Percentiles rank a stretch among this genome's conserved stretches.
Conservation (phyloP, 2,113 vertebrate genomes). For the Elachura formosa region DNA sequence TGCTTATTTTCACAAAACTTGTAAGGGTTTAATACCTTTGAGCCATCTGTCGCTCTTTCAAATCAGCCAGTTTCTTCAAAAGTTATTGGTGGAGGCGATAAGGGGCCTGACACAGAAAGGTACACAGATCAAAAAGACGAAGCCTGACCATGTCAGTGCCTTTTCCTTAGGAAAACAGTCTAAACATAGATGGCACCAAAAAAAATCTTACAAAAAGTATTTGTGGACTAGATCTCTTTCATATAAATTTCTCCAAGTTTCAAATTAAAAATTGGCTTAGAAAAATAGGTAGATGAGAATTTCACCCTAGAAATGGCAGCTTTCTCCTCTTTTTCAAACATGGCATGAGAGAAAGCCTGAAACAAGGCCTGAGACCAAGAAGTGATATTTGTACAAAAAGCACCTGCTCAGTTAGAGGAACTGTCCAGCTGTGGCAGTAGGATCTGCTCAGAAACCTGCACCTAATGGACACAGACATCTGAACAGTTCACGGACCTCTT, state of each 20-base stretch:
- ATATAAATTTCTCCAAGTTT: neutral
- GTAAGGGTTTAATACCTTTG: constrained; percentile 41
- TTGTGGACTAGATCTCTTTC: neutral
- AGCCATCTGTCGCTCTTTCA: constrained; percentile 48
- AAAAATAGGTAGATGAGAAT: neutral
- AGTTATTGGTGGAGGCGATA: neutral
- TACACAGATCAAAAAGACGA: neutral
- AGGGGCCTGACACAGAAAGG: neutral
- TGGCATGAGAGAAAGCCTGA: neutral
- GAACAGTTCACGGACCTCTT: neutral
- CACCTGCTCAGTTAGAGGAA: neutral
- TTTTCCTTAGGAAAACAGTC: neutral
- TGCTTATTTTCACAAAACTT: constrained; percentile 30
- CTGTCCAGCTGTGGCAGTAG: neutral
- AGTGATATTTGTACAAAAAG: neutral
- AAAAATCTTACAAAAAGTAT: neutral
- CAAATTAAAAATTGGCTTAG: neutral
- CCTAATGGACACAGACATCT: neutral
- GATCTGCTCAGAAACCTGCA: neutral
- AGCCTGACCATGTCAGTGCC: fast-evolving
- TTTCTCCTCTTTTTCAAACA: neutral
- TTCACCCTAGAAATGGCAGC: neutral
- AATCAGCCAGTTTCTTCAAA: neutral
- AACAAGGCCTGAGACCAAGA: neutral
- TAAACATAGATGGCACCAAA: neutral